Conservation (phyloP, 2,797 vertebrate species). For the Hephaestus fuliginosus region DNA sequence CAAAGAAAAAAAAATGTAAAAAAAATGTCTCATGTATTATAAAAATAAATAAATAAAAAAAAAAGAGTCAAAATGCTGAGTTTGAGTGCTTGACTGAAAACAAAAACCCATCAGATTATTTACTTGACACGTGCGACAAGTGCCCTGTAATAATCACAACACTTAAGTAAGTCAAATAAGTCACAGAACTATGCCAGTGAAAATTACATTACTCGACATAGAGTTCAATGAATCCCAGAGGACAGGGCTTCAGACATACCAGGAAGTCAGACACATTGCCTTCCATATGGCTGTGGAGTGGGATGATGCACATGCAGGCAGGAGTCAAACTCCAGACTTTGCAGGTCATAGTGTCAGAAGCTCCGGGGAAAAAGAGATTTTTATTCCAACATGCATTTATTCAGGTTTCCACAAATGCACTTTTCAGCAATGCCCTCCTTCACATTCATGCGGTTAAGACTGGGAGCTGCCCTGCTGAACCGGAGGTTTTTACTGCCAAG, state of each 20-base stretch:
- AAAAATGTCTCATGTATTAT: too few species aligned
- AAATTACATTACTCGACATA: slow-evolving; percentile 36
- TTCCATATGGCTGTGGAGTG: slow-evolving; percentile 46
- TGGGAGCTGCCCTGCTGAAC: slow-evolving; percentile 4
- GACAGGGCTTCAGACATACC: slow-evolving; percentile 26
- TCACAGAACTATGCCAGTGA: slow-evolving; percentile 21
- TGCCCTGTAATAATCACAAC: slow-evolving; percentile 23
- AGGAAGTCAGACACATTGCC: slow-evolving; percentile 18
- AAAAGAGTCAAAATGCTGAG: background rate
- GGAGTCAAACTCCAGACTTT: slow-evolving; percentile 41
- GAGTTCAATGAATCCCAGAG: slow-evolving; percentile 45
- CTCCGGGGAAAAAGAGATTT: slow-evolving; percentile 13
- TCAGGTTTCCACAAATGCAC: slow-evolving; percentile 23
- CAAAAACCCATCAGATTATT: slow-evolving; percentile 5
- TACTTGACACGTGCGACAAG: background rate
- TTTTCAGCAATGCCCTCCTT: slow-evolving; percentile 20
- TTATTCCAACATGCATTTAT: slow-evolving; percentile 40
- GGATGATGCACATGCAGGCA: slow-evolving; percentile 33
- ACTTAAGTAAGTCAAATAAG: too few species aligned
- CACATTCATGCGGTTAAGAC: slow-evolving; percentile 13
- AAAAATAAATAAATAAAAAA: too few species aligned
- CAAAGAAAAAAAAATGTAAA: background rate
- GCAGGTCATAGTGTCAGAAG: slow-evolving; percentile 35
- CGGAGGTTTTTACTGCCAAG: background rate
- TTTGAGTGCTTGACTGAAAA: background rate